Conservation (phyloP, 2,797 vertebrate species). For the Meda fulgida region DNA sequence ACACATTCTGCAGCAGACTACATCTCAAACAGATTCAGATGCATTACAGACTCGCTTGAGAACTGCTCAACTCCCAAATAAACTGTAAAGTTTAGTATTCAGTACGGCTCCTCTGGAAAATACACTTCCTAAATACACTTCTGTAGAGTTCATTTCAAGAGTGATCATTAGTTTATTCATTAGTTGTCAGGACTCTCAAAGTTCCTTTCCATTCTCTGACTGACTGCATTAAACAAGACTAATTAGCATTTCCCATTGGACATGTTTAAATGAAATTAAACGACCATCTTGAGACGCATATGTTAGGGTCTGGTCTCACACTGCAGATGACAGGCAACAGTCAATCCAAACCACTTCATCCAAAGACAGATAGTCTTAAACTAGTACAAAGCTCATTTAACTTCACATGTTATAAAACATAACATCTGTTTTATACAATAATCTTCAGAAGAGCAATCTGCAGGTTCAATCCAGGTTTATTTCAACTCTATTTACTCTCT, state of each 20-base stretch:
- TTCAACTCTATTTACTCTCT: not conserved
- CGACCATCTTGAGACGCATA: not conserved
- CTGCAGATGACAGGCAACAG: not conserved
- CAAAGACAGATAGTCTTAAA: not conserved
- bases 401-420: not conserved
- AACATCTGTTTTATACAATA: too few relatives aligned
- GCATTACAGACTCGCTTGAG: not conserved
- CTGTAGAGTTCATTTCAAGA: slow-evolving; percentile 72
- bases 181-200: slow-evolving; percentile 56
- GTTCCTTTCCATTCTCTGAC: not conserved
- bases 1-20: not conserved
- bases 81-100: slow-evolving; percentile 63
- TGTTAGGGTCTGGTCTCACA: not conserved
- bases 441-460: not conserved
- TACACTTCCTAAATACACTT: slow-evolving; percentile 72
- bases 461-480: not conserved
- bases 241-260: slow-evolving; percentile 32
- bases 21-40: not conserved
- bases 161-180: slow-evolving; percentile 76
- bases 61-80: not conserved
- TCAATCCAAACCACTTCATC: not conserved
- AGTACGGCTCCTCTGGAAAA: slow-evolving; percentile 55
- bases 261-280: slow-evolving; percentile 12
- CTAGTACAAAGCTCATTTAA: not conserved
- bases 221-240: slow-evolving; percentile 11